Conservation (phyloP, 2,797 vertebrate genomes). For the Micromesistius poutassou region DNA sequence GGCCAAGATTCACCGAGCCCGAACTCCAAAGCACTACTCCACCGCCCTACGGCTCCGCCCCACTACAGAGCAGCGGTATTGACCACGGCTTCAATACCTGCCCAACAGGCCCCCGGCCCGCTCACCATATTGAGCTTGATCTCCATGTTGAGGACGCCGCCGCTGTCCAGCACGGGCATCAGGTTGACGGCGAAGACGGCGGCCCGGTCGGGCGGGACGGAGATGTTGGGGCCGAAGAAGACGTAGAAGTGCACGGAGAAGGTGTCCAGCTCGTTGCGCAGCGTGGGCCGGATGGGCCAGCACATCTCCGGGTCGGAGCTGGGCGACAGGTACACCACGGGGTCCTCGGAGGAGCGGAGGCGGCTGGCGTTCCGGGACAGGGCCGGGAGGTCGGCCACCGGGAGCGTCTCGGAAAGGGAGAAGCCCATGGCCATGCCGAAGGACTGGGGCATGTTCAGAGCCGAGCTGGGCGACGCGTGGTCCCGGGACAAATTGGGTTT, state of each 20-base stretch:
- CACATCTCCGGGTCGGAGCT: conserved; percentile 72
- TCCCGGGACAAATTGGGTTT: conserved; percentile 79
- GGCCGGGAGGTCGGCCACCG: conserved; percentile 61
- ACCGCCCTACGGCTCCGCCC: no score
- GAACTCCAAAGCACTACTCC: no score
- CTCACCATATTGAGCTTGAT: conserved; percentile 91
- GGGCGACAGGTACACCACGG: conserved; percentile 66
- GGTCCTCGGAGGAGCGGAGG: conserved; percentile 51
- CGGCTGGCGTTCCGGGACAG: conserved; percentile 58
- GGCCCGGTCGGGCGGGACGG: conserved; percentile 84
- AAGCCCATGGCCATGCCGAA: conserved; percentile 82
- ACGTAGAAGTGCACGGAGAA: conserved; percentile 99
- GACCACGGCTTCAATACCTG: not conserved
- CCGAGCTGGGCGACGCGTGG: conserved; percentile 60
- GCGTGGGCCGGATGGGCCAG: conserved; percentile 92
- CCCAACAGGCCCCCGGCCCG: conserved; percentile 7
- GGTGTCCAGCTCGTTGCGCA: conserved; percentile 96
- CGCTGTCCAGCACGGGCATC: conserved; percentile 93
- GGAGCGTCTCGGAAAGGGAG: conserved; percentile 75
- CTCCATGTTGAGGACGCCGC: conserved; percentile 94
- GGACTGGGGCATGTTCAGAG: conserved; percentile 96
- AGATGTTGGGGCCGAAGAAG: conserved; percentile 95
- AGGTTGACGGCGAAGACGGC: conserved; percentile 93
- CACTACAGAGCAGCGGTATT: no score
- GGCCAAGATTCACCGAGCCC: no score